Evolutionary conservation across 2,797 vertebrate species (phyloP), one percentile per base, ranked within the genome.

Genomic region (Zonotrichia albicollis): DNA sequence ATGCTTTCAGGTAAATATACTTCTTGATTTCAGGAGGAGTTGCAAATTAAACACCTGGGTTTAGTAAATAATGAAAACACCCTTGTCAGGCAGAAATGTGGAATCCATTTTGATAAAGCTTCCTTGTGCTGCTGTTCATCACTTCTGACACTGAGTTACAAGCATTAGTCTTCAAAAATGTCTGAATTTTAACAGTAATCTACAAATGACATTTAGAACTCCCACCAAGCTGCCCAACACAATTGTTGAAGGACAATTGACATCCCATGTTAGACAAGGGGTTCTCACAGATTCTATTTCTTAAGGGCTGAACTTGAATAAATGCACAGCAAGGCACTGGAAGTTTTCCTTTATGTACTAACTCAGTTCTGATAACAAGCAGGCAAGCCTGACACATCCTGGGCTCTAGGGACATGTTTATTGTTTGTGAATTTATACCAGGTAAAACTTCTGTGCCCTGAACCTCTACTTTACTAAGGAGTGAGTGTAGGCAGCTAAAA

Each of bases 191-290:
- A 72, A 23, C n/a, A 54, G 50, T 83, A 87, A 40, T 65, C 23
- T 80, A 90, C 94, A 95, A 40, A 40, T 91, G 22, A 55, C 85
- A 89, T 89, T 94, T 55, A 96, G 92, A 96, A 95, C 94, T 97
- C 96, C 90, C 92, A 95, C 92, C 87, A 96, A 93, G 86, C 57
- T 93, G 61, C 61, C 67, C 91, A 89, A 73, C 25, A 27, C 54
- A 90, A 68, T 46, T 91, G 60, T 75, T 93, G 81, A 76, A 85
- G 75, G 78, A 83, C 55, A 86, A 20, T 70, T 92, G 90, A 87
- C 89, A 93, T 95, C 43, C 60, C 67, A 27, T 80, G 42, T 43
- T 61, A 91, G 84, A 79, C 64, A 79, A 84, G 54, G 40, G 36
- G n/a, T 78, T 87, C 68, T 91, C 42, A 92, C 16, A 85, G 72